These are phyloP conservation scores for Henricia sp. DNA, from an alignment of 53 echinoderm and acorn worm species.

Conservation along the genomic window DNA sequence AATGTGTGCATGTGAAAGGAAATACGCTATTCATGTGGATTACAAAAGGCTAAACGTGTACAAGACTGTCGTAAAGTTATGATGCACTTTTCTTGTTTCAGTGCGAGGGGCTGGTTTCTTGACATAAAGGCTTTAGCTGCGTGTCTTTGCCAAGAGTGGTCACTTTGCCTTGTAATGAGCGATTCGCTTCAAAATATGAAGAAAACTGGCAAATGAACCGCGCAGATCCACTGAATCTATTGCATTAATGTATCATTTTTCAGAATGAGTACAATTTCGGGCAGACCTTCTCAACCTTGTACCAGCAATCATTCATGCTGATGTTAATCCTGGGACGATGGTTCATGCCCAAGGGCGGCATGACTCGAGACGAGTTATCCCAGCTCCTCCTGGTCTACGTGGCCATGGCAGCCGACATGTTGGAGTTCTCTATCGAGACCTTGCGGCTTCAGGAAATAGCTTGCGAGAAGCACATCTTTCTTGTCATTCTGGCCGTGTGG, in stretches of 20 bases:
- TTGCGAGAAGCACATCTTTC: conserved; percentile 36
- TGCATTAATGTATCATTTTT: background rate
- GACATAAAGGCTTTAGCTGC: background rate
- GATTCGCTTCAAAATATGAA: background rate
- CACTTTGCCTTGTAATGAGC: too few species aligned
- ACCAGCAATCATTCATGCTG: conserved; percentile 73
- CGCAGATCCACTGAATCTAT: background rate
- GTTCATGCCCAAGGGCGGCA: conserved; percentile 66
- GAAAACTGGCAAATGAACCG: background rate
- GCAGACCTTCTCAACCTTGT: conserved; percentile 58
- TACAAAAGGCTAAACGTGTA: too few species aligned
- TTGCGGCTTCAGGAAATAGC: conserved; percentile 58
- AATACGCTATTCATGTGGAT: too few species aligned
- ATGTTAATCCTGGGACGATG: conserved; percentile 68
- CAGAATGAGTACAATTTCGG: conserved; percentile 74
- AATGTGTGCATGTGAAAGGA: too few species aligned
- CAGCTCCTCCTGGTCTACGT: conserved; percentile 62
- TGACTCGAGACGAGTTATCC: conserved; percentile 73
- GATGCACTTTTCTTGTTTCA: too few species aligned
- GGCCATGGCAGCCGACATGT: conserved; percentile 79
- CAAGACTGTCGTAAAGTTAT: too few species aligned
- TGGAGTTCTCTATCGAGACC: conserved; percentile 76
- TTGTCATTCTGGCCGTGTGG: conserved; percentile 58
- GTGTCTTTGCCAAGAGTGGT: background rate
- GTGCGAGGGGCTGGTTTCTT: too few species aligned